phyloP scores from a whole-genome alignment of 2,797 vertebrate genomes.

The Lophius americanus region DNA sequence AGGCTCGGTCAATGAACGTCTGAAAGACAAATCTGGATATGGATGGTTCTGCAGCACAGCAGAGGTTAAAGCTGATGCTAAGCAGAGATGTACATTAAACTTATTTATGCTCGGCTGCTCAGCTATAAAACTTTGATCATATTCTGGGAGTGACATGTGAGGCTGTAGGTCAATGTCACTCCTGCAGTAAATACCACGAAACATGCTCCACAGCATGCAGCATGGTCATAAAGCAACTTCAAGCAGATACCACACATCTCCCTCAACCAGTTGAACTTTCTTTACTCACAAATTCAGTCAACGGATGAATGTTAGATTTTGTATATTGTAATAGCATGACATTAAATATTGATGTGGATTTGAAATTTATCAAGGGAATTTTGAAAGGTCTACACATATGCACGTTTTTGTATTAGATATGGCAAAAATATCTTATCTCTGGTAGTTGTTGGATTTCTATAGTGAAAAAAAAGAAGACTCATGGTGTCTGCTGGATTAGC shows the following conservation, averaged over 20 bases:
- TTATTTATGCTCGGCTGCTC: conserved; percentile 51
- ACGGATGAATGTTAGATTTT: not conserved
- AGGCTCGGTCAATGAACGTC: conserved; percentile 59
- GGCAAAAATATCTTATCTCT: too few species aligned
- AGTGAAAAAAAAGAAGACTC: too few species aligned
- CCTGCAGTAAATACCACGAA: not conserved
- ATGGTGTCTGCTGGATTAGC: too few species aligned
- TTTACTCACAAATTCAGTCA: not conserved
- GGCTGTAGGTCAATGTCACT: conserved; percentile 52
- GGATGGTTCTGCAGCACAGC: conserved; percentile 31
- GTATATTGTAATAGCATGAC: too few species aligned
- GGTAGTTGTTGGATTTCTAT: too few species aligned
- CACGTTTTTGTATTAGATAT: too few species aligned
- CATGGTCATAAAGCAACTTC: not conserved
- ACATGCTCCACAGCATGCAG: not conserved
- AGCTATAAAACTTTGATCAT: conserved; percentile 34
- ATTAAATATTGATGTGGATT: too few species aligned
- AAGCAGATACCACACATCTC: not conserved
- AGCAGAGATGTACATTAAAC: conserved; percentile 37
- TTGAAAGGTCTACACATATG: too few species aligned
- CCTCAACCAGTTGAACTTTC: not conserved
- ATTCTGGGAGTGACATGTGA: conserved; percentile 38
- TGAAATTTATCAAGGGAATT: too few species aligned
- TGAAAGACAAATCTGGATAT: conserved; percentile 48
- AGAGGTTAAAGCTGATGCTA: conserved; percentile 42